Conservation (phyloP, 1,140 invertebrate genomes). For the Anagrus nilaparvatae region DNA sequence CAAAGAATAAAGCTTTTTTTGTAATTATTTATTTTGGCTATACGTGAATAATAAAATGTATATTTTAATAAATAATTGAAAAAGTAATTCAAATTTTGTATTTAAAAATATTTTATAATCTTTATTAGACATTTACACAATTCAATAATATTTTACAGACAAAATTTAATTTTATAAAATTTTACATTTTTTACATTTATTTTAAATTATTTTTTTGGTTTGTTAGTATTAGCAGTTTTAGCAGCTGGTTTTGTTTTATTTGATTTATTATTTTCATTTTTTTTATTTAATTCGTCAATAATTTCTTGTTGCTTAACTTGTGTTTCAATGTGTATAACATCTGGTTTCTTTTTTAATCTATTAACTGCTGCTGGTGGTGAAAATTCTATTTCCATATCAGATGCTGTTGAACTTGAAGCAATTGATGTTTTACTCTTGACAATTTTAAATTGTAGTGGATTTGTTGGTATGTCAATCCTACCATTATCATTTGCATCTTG, state of each 20-base stretch:
- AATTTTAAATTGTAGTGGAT: constrained; percentile 38
- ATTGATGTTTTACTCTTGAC: constrained; percentile 26
- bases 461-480: constrained; percentile 26
- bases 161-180: too few species aligned
- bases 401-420: constrained; percentile 31
- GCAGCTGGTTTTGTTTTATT: constrained; percentile 17
- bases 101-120: too few species aligned
- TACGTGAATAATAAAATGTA: too few species aligned
- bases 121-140: too few species aligned
- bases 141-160: too few species aligned
- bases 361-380: constrained; percentile 33
- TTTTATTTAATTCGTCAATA: constrained; percentile 21
- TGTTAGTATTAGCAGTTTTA: constrained; percentile 8
- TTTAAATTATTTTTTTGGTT: neutral
- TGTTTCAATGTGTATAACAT: constrained; percentile 37
- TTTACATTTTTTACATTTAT: neutral
- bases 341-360: constrained; percentile 30
- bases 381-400: constrained; percentile 41
- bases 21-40: too few species aligned
- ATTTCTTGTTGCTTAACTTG: constrained; percentile 39
- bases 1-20: too few species aligned
- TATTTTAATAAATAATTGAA: too few species aligned
- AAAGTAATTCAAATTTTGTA: too few species aligned
- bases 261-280: constrained; percentile 14
- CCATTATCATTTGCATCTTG: constrained; percentile 18